Evolutionary conservation across 2,113 vertebrate species (phyloP).

Genomic region (Corythornis madagascariensis): DNA sequence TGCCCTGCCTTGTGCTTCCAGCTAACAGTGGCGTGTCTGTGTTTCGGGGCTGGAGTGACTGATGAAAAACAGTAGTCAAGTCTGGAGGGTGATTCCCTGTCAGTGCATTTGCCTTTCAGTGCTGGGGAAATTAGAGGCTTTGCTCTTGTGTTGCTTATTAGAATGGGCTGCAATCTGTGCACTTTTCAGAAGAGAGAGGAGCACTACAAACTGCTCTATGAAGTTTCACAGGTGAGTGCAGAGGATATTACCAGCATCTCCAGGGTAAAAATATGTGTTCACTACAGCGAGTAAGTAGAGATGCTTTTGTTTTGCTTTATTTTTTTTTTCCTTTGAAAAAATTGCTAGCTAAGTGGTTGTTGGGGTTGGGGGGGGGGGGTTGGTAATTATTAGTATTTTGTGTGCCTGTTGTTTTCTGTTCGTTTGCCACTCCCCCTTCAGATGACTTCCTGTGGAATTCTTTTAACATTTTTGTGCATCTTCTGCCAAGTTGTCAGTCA

Average conservation of each 20-base stretch:
- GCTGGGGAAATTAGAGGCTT: slow-evolving; percentile 84
- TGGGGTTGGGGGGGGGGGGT: neutral
- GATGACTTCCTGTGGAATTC: slow-evolving; percentile 81
- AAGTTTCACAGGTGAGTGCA: slow-evolving; percentile 96
- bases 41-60: slow-evolving; percentile 84
- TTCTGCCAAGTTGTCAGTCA: slow-evolving; percentile 78
- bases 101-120: slow-evolving; percentile 81
- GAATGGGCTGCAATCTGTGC: slow-evolving; percentile 99
- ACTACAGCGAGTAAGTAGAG: slow-evolving; percentile 35
- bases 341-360: slow-evolving; percentile 39
- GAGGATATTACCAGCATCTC: slow-evolving; percentile 51
- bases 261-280: slow-evolving; percentile 53
- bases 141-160: slow-evolving; percentile 82
- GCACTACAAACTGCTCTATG: slow-evolving; percentile 98
- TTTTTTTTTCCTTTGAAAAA: slow-evolving; percentile 4
- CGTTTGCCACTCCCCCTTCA: slow-evolving; percentile 74
- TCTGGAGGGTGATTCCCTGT: slow-evolving; percentile 89
- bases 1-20: slow-evolving; percentile 73
- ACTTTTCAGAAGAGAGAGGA: slow-evolving; percentile 98
- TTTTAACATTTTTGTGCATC: slow-evolving; percentile 78
- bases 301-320: slow-evolving; percentile 49
- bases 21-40: slow-evolving; percentile 78
- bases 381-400: slow-evolving; percentile 66
- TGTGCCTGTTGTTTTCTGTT: slow-evolving; percentile 69
- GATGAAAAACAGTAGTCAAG: slow-evolving; percentile 87